phyloP scores from a whole-genome alignment of 2,888 invertebrate species.

The Balanococcus diminutus region DNA sequence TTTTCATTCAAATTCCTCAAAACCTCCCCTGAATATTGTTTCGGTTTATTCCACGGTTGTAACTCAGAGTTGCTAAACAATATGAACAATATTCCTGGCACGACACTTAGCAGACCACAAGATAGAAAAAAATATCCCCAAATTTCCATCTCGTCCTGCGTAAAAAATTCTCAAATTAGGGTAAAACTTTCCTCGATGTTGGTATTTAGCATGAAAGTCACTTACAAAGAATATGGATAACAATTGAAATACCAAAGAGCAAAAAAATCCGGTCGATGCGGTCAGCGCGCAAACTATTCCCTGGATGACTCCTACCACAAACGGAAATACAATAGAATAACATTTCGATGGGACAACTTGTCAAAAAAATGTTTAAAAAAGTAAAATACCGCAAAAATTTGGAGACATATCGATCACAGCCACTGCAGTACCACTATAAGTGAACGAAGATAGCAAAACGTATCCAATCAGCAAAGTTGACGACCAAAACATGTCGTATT shows the following conservation, averaged over 20 bases:
- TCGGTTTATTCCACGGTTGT: background rate
- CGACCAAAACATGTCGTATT: background rate
- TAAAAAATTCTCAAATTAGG: background rate
- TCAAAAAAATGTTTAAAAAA: background rate
- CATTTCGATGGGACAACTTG: too few species aligned
- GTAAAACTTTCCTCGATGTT: background rate
- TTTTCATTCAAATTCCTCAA: background rate
- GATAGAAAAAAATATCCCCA: background rate
- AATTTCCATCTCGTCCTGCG: background rate
- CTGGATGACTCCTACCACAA: background rate
- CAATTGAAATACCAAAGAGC: background rate
- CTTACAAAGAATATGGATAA: background rate
- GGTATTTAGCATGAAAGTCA: background rate
- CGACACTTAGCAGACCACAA: background rate
- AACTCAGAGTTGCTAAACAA: background rate
- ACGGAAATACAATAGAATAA: background rate
- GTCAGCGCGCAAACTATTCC: background rate
- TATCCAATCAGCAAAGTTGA: background rate
- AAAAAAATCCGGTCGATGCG: background rate
- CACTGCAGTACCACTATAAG: background rate
- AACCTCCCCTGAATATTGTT: background rate
- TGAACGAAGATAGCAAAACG: background rate
- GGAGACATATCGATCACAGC: slow-evolving; percentile 37
- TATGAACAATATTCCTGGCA: background rate
- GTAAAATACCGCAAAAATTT: slow-evolving; percentile 32